Conservation (phyloP, 2,113 vertebrate genomes). For the Notarius lentiginosus region DNA sequence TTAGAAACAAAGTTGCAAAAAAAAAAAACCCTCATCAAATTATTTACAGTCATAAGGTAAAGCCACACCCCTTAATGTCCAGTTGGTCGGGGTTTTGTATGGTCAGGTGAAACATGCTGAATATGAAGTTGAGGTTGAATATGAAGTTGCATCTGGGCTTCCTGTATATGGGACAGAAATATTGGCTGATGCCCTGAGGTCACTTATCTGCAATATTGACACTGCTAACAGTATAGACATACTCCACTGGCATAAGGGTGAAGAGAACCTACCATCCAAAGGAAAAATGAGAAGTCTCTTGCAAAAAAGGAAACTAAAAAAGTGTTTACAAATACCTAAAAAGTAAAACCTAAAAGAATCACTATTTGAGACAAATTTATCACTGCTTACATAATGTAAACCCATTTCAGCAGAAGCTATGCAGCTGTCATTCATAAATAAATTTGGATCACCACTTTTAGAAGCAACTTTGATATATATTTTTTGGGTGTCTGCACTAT, state of each 20-base stretch:
- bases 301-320: background rate
- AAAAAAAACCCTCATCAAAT: constrained; percentile 5
- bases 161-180: constrained; percentile 82
- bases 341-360: background rate
- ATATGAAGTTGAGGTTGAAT: constrained; percentile 80
- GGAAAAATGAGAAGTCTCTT: background rate
- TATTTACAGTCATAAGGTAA: constrained; percentile 80
- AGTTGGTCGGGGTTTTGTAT: constrained; percentile 72
- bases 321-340: background rate
- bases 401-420: background rate
- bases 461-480: background rate
- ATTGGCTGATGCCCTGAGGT: constrained; percentile 54
- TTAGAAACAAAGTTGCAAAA: no score
- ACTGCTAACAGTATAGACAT: constrained; percentile 77
- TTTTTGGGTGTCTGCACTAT: background rate
- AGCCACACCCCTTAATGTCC: constrained; percentile 79
- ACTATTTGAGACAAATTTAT: background rate
- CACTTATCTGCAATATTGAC: constrained; percentile 54
- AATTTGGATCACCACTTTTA: background rate
- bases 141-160: constrained; percentile 70
- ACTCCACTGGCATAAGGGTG: constrained; percentile 79
- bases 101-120: constrained; percentile 72
- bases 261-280: constrained; percentile 75
- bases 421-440: background rate
- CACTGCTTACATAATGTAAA: background rate